phyloP scores from a whole-genome alignment of 2,888 invertebrate species.

The Octonoba sinensis region DNA sequence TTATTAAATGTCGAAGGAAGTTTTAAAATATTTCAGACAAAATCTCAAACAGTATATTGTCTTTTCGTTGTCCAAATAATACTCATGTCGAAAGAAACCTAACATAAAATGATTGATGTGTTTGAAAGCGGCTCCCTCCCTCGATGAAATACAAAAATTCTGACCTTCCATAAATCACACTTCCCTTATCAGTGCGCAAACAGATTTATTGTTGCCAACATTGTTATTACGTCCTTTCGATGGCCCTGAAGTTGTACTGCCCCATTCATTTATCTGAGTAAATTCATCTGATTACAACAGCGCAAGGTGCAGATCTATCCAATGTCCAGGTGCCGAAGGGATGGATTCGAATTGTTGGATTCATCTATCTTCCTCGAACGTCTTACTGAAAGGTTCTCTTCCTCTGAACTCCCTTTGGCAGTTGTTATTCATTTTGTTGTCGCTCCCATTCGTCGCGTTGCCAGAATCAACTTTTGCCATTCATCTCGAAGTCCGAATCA shows the following conservation, averaged over 20 bases:
- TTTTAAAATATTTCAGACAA: no score
- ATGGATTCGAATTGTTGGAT: slow-evolving; percentile 34
- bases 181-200: slow-evolving; percentile 36
- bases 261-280: slow-evolving; percentile 37
- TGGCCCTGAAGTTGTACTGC: slow-evolving; percentile 31
- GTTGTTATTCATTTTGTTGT: slow-evolving; percentile 61
- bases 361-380: slow-evolving; percentile 33
- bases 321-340: slow-evolving; percentile 49
- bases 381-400: slow-evolving; percentile 22
- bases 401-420: slow-evolving; percentile 54
- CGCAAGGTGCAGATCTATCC: slow-evolving; percentile 36
- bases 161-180: slow-evolving; percentile 35
- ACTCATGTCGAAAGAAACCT: no score
- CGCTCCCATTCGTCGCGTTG: slow-evolving; percentile 45
- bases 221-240: slow-evolving; percentile 46
- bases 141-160: slow-evolving; percentile 27
- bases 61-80: no score
- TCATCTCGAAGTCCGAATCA: slow-evolving; percentile 52
- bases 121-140: slow-evolving; percentile 41
- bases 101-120: slow-evolving; percentile 30
- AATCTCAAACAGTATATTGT: no score
- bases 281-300: slow-evolving; percentile 41
- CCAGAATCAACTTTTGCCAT: slow-evolving; percentile 53
- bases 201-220: slow-evolving; percentile 49
- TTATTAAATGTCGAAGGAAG: no score